phyloP scores from a whole-genome alignment of 2,797 vertebrate genomes.

The Brachyalestes nurse region DNA sequence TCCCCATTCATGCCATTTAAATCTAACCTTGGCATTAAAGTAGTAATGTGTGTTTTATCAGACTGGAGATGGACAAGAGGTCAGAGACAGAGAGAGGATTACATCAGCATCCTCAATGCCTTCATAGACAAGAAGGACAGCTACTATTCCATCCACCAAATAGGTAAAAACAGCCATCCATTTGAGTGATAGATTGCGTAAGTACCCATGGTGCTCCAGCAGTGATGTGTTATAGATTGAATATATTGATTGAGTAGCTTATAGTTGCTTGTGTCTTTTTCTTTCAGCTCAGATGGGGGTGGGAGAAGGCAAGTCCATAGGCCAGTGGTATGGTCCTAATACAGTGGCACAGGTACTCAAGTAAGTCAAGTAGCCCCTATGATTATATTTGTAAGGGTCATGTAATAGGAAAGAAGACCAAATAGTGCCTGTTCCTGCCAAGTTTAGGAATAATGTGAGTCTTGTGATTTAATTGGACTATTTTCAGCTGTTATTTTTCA shows the following conservation, averaged over 20 bases:
- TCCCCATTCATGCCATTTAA: background rate
- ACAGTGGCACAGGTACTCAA: slow-evolving; percentile 98
- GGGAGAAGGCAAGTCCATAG: slow-evolving; percentile 96
- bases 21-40: background rate
- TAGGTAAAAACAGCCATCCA: slow-evolving; percentile 78
- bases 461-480: background rate
- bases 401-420: background rate
- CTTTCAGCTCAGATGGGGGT: slow-evolving; percentile 97
- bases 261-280: slow-evolving; percentile 1
- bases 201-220: background rate
- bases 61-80: slow-evolving; percentile 93
- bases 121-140: slow-evolving; percentile 99
- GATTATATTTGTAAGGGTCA: background rate
- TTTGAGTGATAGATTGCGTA: slow-evolving; percentile 3
- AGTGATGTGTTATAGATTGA: background rate
- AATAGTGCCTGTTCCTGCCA: background rate
- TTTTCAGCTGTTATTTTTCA: background rate
- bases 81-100: slow-evolving; percentile 86
- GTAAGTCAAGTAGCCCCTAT: slow-evolving; percentile 76
- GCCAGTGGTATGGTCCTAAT: slow-evolving; percentile 99
- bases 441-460: background rate
- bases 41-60: slow-evolving; percentile 58
- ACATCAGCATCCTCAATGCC: slow-evolving; percentile 90
- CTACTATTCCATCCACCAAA: slow-evolving; percentile 98
- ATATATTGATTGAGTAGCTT: slow-evolving; percentile 9